Evolutionary conservation across 2,113 vertebrate genomes (phyloP).

Genomic region (Poeciliopsis occidentalis): DNA sequence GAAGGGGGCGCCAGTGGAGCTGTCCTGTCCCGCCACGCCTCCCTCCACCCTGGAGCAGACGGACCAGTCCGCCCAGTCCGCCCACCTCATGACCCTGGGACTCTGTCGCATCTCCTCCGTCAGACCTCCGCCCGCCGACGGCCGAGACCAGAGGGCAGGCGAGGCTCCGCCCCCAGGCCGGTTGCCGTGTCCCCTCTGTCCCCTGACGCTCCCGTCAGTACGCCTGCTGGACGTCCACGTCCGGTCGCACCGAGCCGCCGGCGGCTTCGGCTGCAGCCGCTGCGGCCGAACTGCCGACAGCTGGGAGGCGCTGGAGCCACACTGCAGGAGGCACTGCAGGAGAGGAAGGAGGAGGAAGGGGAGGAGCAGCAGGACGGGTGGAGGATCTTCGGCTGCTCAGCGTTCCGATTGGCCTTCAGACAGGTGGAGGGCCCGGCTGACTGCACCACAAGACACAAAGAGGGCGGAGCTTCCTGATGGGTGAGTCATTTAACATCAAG

Average conservation of each 20-base stretch:
- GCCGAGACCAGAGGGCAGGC: neutral
- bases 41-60: slow-evolving; percentile 65
- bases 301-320: slow-evolving; percentile 68
- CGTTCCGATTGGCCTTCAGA: slow-evolving; percentile 15
- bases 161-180: neutral
- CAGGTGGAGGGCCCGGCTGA: neutral
- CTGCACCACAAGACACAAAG: slow-evolving; percentile 4
- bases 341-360: slow-evolving; percentile 10
- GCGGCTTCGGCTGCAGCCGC: slow-evolving; percentile 59
- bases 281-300: slow-evolving; percentile 51
- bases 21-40: slow-evolving; percentile 47
- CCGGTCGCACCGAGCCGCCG: slow-evolving; percentile 6
- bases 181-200: slow-evolving; percentile 51
- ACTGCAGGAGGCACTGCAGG: slow-evolving; percentile 48
- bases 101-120: slow-evolving; percentile 65
- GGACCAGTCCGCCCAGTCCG: slow-evolving; percentile 72
- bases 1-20: slow-evolving; percentile 48
- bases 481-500: slow-evolving; percentile 12
- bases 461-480: slow-evolving; percentile 16
- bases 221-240: slow-evolving; percentile 50
- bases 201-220: slow-evolving; percentile 27
- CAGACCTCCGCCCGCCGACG: slow-evolving; percentile 16
- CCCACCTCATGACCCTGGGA: slow-evolving; percentile 77
- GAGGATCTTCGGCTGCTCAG: neutral
- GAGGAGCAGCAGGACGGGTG: neutral